A percentile compares a stretch with the other conserved stretches of the same genome.
These are phyloP conservation scores for Ctenopoma kingsleyae DNA, from an alignment of 2,797 vertebrate genomes.

Conservation along the genomic window DNA sequence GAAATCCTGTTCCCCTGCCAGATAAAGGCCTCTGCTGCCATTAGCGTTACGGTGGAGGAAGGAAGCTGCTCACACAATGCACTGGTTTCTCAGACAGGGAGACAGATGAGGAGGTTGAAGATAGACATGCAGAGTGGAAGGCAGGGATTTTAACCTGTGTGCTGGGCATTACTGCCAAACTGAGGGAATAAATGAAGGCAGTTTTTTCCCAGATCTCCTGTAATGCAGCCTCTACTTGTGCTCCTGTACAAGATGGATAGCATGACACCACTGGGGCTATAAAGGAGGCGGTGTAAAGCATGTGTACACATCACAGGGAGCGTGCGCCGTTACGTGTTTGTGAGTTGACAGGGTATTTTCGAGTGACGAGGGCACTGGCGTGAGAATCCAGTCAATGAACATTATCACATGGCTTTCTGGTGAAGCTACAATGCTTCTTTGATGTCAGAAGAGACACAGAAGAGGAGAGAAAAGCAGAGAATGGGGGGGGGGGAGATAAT, in stretches of 20 bases:
- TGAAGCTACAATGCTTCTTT: constrained; percentile 46
- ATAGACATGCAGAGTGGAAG: constrained; percentile 22
- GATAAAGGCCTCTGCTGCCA: constrained; percentile 62
- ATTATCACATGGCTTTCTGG: constrained; percentile 44
- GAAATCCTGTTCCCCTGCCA: constrained; percentile 53
- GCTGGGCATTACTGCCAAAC: constrained; percentile 21
- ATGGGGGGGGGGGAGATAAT: constrained; percentile 32
- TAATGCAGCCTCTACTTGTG: constrained; percentile 16
- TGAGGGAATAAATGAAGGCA: constrained; percentile 45
- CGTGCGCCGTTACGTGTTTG: constrained; percentile 19
- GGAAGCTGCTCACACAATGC: constrained; percentile 40
- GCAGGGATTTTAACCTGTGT: constrained; percentile 29
- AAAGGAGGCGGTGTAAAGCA: constrained; percentile 32
- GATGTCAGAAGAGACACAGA: constrained; percentile 53
- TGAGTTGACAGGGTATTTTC: constrained; percentile 36
- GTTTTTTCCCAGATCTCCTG: constrained; percentile 44
- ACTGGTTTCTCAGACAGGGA: constrained; percentile 16
- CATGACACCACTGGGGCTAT: constrained; percentile 44
- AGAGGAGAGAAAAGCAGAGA: neutral
- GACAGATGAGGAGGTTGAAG: constrained; percentile 15
- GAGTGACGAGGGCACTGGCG: constrained; percentile 42
- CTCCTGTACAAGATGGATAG: constrained; percentile 49
- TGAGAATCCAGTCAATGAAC: constrained; percentile 59
- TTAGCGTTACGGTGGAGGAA: constrained; percentile 50
- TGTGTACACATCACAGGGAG: constrained; percentile 42